These are phyloP conservation scores for Manacus vitellinus DNA, from an alignment of 2,113 vertebrate species.

Conservation along the genomic window DNA sequence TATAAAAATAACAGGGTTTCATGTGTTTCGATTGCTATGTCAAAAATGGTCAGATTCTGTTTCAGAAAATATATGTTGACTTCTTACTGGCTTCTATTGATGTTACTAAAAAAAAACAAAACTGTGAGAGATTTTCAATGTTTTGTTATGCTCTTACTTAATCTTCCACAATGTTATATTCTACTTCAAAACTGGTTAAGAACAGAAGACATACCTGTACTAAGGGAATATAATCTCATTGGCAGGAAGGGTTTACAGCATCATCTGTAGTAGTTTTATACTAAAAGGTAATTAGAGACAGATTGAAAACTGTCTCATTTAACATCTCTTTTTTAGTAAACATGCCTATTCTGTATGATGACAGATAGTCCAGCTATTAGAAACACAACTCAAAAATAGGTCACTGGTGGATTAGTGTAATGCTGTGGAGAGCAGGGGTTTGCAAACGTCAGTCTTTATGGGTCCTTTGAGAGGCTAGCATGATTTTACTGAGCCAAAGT, in stretches of 20 bases:
- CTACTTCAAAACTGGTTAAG: neutral
- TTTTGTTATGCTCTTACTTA: neutral
- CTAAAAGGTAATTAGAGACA: neutral
- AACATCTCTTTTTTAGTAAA: neutral
- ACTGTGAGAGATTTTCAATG: neutral
- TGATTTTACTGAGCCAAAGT: neutral
- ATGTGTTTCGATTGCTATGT: neutral
- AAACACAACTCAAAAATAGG: neutral
- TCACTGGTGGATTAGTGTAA: constrained; percentile 10
- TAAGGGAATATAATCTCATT: neutral
- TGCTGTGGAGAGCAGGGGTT: neutral
- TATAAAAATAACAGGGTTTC: neutral
- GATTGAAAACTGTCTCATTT: neutral
- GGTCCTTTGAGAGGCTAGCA: neutral
- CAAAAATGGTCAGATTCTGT: neutral
- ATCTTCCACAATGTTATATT: neutral
- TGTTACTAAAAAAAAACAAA: neutral
- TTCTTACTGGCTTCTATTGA: neutral
- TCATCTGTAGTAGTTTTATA: neutral
- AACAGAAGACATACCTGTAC: neutral
- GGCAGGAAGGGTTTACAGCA: neutral
- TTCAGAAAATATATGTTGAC: neutral
- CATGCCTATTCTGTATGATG: neutral
- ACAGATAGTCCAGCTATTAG: neutral
- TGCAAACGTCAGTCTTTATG: neutral